Percentiles rank a stretch among this genome's conserved stretches.
Evolutionary conservation across 1,140 invertebrate species (phyloP).

Genomic region (Mycetomoellerius zeteki): DNA sequence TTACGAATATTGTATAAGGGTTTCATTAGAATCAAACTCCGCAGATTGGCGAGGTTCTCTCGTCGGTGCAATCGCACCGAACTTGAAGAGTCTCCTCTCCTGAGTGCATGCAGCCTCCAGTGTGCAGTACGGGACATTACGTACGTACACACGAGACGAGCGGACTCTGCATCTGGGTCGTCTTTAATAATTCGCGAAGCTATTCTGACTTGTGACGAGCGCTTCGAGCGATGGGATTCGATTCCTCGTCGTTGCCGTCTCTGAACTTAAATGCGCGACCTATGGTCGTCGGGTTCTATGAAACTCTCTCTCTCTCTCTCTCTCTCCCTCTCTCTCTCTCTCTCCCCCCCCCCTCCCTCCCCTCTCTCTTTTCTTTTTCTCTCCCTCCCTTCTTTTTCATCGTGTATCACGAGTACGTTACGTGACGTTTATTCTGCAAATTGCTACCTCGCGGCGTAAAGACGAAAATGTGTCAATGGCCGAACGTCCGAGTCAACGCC

Average conservation of each 20-base stretch:
- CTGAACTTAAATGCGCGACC: conserved; percentile 10
- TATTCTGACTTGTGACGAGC: conserved; percentile 73
- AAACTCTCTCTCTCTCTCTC: not conserved
- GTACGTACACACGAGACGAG: conserved; percentile 55
- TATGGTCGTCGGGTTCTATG: not conserved
- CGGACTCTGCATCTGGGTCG: conserved; percentile 70
- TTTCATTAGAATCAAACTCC: not conserved
- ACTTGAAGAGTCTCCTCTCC: conserved; percentile 4
- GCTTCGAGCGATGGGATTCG: conserved; percentile 66
- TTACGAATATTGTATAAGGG: not conserved
- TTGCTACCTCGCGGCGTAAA: conserved; percentile 1
- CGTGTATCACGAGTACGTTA: not conserved
- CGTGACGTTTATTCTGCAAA: conserved; percentile 8
- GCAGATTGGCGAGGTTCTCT: not conserved
- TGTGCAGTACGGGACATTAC: conserved; percentile 41
- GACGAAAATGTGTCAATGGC: conserved; percentile 25
- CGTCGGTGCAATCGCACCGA: conserved; percentile 7
- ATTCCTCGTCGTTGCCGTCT: conserved; percentile 64
- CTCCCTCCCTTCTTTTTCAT: not conserved
- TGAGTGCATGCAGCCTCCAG: not conserved
- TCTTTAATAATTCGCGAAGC: conserved; percentile 76
- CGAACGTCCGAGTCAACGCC: conserved; percentile 3
- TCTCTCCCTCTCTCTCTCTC: not conserved
- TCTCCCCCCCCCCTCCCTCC: not conserved
- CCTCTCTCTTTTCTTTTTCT: not conserved